A percentile compares a stretch with the other conserved stretches of the same genome.
These are phyloP conservation scores for Perizoma affinitatum DNA, from an alignment of 2,888 invertebrate species.

Conservation along the genomic window DNA sequence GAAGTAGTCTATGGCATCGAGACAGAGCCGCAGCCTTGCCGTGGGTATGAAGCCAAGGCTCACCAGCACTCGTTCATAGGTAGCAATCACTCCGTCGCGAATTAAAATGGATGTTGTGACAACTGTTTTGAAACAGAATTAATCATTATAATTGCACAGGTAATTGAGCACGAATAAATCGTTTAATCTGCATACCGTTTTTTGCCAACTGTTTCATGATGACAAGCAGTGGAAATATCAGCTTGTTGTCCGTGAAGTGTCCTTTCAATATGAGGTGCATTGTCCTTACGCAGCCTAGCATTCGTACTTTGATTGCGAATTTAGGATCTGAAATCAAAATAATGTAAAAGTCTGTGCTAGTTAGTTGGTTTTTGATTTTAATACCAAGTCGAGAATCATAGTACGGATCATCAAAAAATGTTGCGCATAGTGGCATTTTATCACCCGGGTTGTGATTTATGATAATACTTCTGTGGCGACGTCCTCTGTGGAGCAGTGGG, in stretches of 20 bases:
- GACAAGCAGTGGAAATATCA: slow-evolving; percentile 83
- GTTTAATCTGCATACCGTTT: slow-evolving; percentile 74
- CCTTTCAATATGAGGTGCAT: slow-evolving; percentile 85
- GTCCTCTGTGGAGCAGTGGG: too few relatives aligned
- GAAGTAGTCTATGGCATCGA: slow-evolving; percentile 87
- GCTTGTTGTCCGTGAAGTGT: slow-evolving; percentile 84
- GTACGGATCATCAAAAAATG: too few relatives aligned
- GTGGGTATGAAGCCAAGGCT: slow-evolving; percentile 85
- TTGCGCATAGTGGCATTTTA: too few relatives aligned
- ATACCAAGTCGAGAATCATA: too few relatives aligned
- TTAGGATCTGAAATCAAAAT: slow-evolving; percentile 79
- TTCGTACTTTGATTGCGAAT: slow-evolving; percentile 86
- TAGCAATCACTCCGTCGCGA: slow-evolving; percentile 84
- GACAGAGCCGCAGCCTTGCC: slow-evolving; percentile 85
- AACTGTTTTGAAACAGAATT: slow-evolving; percentile 56
- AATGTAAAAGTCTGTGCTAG: not conserved
- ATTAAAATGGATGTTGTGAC: slow-evolving; percentile 79
- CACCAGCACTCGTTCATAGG: slow-evolving; percentile 85
- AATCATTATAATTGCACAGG: slow-evolving; percentile 22
- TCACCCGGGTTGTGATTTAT: too few relatives aligned
- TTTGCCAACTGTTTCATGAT: slow-evolving; percentile 85
- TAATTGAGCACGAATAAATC: slow-evolving; percentile 18
- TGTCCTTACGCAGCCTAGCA: slow-evolving; percentile 84
- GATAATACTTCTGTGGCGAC: too few relatives aligned
- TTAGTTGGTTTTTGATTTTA: too few relatives aligned